phyloP scores from a whole-genome alignment of 2,113 vertebrate genomes.

The Odontesthes bonariensis region DNA sequence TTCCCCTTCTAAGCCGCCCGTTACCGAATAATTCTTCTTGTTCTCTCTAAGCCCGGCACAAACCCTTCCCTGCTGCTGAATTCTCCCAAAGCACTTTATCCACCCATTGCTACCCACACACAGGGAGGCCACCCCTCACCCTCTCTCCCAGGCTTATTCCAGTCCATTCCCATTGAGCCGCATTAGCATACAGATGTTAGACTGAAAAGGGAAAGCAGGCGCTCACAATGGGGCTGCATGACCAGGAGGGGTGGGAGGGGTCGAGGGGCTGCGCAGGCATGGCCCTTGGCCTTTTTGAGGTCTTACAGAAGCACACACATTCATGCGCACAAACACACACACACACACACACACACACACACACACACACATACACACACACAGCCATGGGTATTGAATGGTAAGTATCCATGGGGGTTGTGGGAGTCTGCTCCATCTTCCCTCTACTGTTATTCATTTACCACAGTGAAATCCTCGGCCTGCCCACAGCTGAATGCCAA shows the following conservation, averaged over 20 bases:
- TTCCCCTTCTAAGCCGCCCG: slow-evolving; percentile 5
- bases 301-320: slow-evolving; percentile 44
- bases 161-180: slow-evolving; percentile 52
- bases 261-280: slow-evolving; percentile 53
- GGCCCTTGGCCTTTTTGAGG: slow-evolving; percentile 76
- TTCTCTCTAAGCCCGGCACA: slow-evolving; percentile 14
- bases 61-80: slow-evolving; percentile 33
- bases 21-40: slow-evolving; percentile 37
- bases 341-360: slow-evolving; percentile 30
- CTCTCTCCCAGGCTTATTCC: slow-evolving; percentile 64
- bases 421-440: slow-evolving; percentile 51
- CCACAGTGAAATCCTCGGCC: slow-evolving; percentile 55
- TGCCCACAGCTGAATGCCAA: slow-evolving; percentile 48
- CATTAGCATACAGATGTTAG: slow-evolving; percentile 87
- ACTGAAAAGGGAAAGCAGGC: slow-evolving; percentile 77
- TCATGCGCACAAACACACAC: slow-evolving; percentile 14
- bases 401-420: slow-evolving; percentile 61
- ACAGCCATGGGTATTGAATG: slow-evolving; percentile 52
- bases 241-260: slow-evolving; percentile 59
- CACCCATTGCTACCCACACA: slow-evolving; percentile 20
- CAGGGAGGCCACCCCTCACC: slow-evolving; percentile 58
- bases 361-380: slow-evolving; percentile 11
- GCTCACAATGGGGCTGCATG: slow-evolving; percentile 72
- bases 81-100: slow-evolving; percentile 47
- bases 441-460: slow-evolving; percentile 61